These are phyloP conservation scores for Ecliptopera silaceata DNA, from an alignment of 2,888 invertebrate genomes.

Conservation along the genomic window DNA sequence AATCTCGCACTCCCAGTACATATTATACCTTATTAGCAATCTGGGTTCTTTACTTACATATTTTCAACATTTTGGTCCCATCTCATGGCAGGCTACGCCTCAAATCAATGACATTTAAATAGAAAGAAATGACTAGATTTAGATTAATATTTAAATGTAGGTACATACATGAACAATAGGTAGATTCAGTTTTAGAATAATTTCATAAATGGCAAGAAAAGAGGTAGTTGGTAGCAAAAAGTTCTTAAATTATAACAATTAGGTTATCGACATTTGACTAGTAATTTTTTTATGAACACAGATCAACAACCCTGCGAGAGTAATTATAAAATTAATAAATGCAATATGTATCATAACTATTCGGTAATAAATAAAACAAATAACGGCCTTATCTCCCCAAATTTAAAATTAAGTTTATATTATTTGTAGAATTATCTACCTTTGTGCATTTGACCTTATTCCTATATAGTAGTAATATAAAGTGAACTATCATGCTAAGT, in stretches of 20 bases:
- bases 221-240: not conserved
- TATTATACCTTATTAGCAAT: constrained; percentile 46
- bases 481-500: constrained; percentile 33
- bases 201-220: not conserved
- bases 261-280: constrained; percentile 47
- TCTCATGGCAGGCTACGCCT: constrained; percentile 74
- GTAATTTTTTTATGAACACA: constrained; percentile 56
- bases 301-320: constrained; percentile 58
- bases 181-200: not conserved
- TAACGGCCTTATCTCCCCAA: not conserved
- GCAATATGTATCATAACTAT: constrained; percentile 17
- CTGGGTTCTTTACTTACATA: constrained; percentile 45
- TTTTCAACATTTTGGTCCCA: constrained; percentile 71
- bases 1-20: constrained; percentile 54
- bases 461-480: constrained; percentile 35
- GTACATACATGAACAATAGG: constrained; percentile 5
- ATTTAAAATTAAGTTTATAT: constrained; percentile 7
- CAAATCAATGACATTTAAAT: constrained; percentile 40
- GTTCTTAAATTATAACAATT: constrained; percentile 20
- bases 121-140: constrained; percentile 26
- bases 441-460: constrained; percentile 35
- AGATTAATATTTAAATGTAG: constrained; percentile 6
- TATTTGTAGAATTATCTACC: constrained; percentile 20
- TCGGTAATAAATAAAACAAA: constrained; percentile 19
- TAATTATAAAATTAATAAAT: constrained; percentile 39